Base-by-base conservation (phyloP, 2,888 invertebrate species). In the Scelioninae gen. 1 region DNA sequence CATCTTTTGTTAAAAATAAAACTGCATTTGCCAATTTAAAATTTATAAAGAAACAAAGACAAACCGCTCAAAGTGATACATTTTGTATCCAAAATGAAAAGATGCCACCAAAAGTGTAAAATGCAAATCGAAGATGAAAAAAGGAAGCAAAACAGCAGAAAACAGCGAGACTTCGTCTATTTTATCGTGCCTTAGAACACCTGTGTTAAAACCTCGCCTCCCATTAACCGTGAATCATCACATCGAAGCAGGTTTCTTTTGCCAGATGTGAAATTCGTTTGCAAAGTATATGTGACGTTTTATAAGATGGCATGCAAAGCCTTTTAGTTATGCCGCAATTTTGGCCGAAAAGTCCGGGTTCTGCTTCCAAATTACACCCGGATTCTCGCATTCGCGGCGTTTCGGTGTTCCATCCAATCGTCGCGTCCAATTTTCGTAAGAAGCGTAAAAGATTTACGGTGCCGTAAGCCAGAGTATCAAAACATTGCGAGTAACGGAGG, bases 261-360 rank as follows among this genome's bases (percentile, higher is more conserved):
- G 60, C 74, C 74, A 74, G 63, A 77, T 77, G 76, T 66, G 56
- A 66, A 76, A 66, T 76, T 56, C 49, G 65, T 75, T 63, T 56
- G 23, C 45, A 40, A 76, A 66, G 58, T 76, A 68, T 60, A 66
- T 51, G 68, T 68, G 76, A 68, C 68, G 60, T 68, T 77, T 77
- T 66, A 68, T 68, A 68, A 68, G 76, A 68, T 45, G 62, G 47
- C 53, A 62, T 55, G 68, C 76, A 65, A 77, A 77, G 62, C 76
- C 76, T 68, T 77, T 77, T 68, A 77, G 68, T 66, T 76, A 76
- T 60, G 60, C 51, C 76, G 76, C 60, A 68, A 66, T 66, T 76
- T 68, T 60, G 53, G 13, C 47, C 58, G 23, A 75, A 65, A 75
- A 55, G 29, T 60, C 49, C 51, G 10, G 43, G 31, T 43, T 68